These are phyloP conservation scores for Litoditis marina DNA, from an alignment of 2,888 invertebrate genomes.

Conservation along the genomic window DNA sequence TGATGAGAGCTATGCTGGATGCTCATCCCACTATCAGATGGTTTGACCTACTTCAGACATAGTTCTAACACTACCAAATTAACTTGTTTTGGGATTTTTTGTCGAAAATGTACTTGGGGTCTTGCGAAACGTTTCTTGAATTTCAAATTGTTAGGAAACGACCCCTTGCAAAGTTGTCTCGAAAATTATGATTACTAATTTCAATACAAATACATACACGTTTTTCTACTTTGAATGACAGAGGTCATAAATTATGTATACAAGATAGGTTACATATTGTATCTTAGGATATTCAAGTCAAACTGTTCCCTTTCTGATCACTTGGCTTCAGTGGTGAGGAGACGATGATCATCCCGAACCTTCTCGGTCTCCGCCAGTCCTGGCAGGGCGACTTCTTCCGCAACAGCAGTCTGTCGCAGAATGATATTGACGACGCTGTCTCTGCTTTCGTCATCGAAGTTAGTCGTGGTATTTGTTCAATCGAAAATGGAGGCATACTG, in stretches of 20 bases:
- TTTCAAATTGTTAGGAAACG: background rate
- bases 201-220: too few relatives aligned
- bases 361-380: slow-evolving; percentile 67
- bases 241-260: background rate
- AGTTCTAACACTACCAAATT: too few relatives aligned
- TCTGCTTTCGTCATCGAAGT: slow-evolving; percentile 77
- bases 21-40: slow-evolving; percentile 84
- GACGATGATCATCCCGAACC: slow-evolving; percentile 77
- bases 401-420: slow-evolving; percentile 86
- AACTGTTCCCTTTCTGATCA: background rate
- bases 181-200: too few relatives aligned
- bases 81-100: too few relatives aligned
- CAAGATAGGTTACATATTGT: too few relatives aligned
- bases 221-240: too few relatives aligned
- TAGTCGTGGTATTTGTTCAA: background rate
- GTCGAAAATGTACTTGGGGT: too few relatives aligned
- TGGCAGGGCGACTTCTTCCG: slow-evolving; percentile 80
- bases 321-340: slow-evolving; percentile 66
- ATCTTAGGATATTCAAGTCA: too few relatives aligned
- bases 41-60: too few relatives aligned
- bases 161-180: too few relatives aligned
- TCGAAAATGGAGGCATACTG: too few relatives aligned
- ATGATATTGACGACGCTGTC: slow-evolving; percentile 87
- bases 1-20: slow-evolving; percentile 95
- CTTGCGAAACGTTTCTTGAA: too few relatives aligned